phyloP scores from a whole-genome alignment of 1,140 invertebrate species.

The Dufourea novaeangliae region DNA sequence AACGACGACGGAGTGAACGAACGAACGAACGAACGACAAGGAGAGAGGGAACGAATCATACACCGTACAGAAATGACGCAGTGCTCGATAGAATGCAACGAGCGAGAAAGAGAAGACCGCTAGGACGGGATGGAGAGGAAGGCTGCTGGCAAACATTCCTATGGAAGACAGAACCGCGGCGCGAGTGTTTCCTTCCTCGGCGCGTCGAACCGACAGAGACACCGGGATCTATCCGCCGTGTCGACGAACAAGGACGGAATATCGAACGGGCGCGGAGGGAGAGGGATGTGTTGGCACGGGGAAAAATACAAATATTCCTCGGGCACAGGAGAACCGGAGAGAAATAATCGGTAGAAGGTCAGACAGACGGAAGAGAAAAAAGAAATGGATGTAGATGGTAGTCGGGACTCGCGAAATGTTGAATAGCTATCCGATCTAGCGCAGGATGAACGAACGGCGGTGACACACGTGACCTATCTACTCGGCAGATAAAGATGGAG shows the following conservation, averaged over 20 bases:
- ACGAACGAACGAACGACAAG: constrained; percentile 23
- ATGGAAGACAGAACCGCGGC: constrained; percentile 19
- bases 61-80: constrained; percentile 57
- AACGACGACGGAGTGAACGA: constrained; percentile 9
- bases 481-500: too few relatives aligned
- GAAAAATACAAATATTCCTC: background rate
- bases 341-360: constrained; percentile 4
- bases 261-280: background rate
- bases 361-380: background rate
- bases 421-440: background rate
- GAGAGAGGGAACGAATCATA: constrained; percentile 33
- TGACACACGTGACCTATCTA: too few relatives aligned
- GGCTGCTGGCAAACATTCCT: constrained; percentile 40
- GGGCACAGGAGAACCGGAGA: background rate
- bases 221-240: background rate
- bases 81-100: constrained; percentile 41
- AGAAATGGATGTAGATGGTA: background rate
- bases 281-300: background rate
- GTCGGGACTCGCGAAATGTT: background rate
- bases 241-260: background rate
- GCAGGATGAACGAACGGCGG: too few relatives aligned
- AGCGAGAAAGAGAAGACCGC: constrained; percentile 16
- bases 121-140: constrained; percentile 35
- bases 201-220: constrained; percentile 4
- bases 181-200: constrained; percentile 17